Evolutionary conservation across 2,888 invertebrate genomes (phyloP), one percentile per base, ranked within the genome.

Genomic region (Aphodius granarius): DNA sequence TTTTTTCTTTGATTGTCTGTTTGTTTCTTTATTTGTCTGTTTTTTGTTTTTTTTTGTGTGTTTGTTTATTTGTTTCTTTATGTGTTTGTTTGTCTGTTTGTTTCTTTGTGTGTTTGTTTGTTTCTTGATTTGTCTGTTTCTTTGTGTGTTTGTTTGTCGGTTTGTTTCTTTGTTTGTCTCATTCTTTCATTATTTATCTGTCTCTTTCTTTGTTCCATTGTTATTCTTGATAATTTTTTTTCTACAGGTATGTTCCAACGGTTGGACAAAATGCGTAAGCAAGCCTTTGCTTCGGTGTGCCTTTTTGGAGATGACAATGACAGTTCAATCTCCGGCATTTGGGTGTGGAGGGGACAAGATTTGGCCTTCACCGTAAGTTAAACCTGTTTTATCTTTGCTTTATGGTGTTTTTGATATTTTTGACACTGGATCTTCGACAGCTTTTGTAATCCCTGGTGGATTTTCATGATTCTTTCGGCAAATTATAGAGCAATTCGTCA

Each of bases 331-430:
- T 96, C 97, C 66, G 99, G 98, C 78, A 89, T 99, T 84, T 99
- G 99, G 99, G 92, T 98, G 81, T 99, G 99, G 99, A 94, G 95
- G 86, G 99, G 99, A 17, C 96, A 96, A 73, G 94, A 96, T 19
- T 92, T 99, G 75, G 98, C 94, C 81, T 99, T 99, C 85, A 85
- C 89, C 80, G 93, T 94, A 86, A 84, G 88, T 83, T 43, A 66
- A 18, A 63, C 64, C 62, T 64, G 0, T 15, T 9, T 4, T 13
- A 1, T 21, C 20, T 4, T 23, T 68, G n/a, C n/a, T n/a, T n/a
- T n/a, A n/a, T n/a, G n/a, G n/a, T n/a, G n/a, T n/a, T n/a, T n/a
- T n/a, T n/a, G n/a, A n/a, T n/a, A n/a, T n/a, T n/a, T n/a, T n/a
- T n/a, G n/a, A n/a, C n/a, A n/a, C n/a, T n/a, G n/a, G n/a, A n/a